Evolutionary conservation across 2,888 invertebrate species (phyloP), one percentile per base, ranked within the genome.

Genomic region (Urechis unicinctus): DNA sequence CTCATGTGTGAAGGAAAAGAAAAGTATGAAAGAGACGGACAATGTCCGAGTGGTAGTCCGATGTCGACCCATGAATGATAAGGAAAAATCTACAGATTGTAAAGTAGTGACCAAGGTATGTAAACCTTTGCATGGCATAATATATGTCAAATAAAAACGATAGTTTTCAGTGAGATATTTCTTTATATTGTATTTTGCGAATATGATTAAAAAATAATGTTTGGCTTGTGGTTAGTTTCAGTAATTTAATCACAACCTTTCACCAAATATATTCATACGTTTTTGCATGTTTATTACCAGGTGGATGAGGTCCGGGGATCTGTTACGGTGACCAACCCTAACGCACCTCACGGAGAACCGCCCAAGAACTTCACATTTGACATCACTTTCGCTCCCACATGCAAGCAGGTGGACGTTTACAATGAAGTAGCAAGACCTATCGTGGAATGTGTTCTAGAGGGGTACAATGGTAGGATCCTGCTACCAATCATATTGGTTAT

Each of bases 11-110:
- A n/a, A n/a, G n/a, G n/a, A n/a, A n/a, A n/a, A n/a, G n/a, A n/a
- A n/a, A n/a, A n/a, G n/a, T n/a, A n/a, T n/a, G n/a, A n/a, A n/a
- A n/a, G n/a, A n/a, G n/a, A n/a, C n/a, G n/a, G 96, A 97, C 81
- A 96, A 94, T 84, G 96, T 98, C 45, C 86, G 91, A 50, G 98
- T 98, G 51, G 93, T 94, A 56, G 93, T 98, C 21, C 83, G 98
- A 52, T 88, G 94, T 62, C 86, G 98, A 50, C 98, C 98, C 0
- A 83, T 96, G 79, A 94, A 88, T 78, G 86, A 87, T 72, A 85
- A 86, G 67, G 97, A 98, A 81, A 80, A 85, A 65, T 81, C 85
- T 56, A 85, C 85, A 56, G 86, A 85, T 17, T 84, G 87, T 52
- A 83, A 84, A 68, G 84, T 84, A 73, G 86, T 91, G 59, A 86